These are phyloP conservation scores for Pecten maximus DNA, from an alignment of 2,888 invertebrate species.

Conservation along the genomic window DNA sequence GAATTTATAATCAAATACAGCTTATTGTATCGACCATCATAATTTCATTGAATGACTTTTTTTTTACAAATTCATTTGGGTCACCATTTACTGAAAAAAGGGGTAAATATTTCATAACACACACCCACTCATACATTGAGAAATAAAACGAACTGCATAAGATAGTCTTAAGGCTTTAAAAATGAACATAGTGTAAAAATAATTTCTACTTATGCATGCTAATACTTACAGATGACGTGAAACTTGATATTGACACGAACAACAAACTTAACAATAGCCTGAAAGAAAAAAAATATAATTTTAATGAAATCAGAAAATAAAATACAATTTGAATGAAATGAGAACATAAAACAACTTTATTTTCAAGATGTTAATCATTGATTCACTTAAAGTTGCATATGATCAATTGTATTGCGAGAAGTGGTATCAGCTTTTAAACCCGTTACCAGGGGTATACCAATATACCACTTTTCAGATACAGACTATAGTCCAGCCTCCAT, in stretches of 20 bases:
- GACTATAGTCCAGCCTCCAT: slow-evolving; percentile 47
- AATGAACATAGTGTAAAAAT: neutral
- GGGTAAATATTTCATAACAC: no score
- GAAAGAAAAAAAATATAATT: slow-evolving; percentile 40
- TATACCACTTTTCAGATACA: slow-evolving; percentile 45
- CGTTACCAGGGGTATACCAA: neutral
- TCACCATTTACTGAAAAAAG: no score
- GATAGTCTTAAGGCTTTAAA: no score
- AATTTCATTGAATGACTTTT: no score
- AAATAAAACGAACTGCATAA: no score
- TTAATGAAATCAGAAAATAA: neutral
- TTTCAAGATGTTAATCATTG: neutral
- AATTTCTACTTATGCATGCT: neutral
- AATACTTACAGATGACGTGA: slow-evolving; percentile 59
- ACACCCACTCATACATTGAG: no score
- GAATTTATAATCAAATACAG: no score
- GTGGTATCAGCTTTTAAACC: neutral
- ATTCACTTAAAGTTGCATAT: neutral
- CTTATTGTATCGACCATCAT: no score
- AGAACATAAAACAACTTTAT: neutral
- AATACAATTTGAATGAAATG: no score
- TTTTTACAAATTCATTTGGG: no score
- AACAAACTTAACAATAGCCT: slow-evolving; percentile 50
- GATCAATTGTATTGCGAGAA: no score
- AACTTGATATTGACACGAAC: slow-evolving; percentile 48